Conservation (phyloP, 2,113 vertebrate species). For the Bolborhynchus lineola region DNA sequence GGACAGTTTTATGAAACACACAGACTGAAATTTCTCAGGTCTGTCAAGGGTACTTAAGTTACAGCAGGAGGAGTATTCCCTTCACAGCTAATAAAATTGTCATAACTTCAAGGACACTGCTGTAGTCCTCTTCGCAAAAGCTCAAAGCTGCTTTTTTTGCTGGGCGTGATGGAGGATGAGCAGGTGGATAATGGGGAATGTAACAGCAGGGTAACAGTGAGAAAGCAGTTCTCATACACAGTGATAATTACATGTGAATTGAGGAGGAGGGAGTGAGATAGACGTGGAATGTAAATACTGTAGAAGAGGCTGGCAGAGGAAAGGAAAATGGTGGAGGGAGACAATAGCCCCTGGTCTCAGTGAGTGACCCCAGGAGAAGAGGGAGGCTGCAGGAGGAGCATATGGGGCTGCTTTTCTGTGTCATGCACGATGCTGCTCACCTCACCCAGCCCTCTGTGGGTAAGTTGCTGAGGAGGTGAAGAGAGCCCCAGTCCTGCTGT, state of each 20-base stretch:
- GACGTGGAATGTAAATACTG: neutral
- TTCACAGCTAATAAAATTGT: neutral
- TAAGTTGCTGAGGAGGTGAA: neutral
- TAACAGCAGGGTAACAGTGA: neutral
- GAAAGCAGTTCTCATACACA: neutral
- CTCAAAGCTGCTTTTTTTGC: neutral
- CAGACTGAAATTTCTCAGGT: neutral
- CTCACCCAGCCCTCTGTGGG: neutral
- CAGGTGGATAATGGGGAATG: neutral
- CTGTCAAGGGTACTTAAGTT: neutral
- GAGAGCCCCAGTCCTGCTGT: neutral
- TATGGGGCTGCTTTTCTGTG: fast-evolving
- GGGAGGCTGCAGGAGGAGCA: neutral
- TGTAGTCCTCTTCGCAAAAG: neutral
- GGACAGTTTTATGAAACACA: neutral
- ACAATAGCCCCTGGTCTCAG: neutral
- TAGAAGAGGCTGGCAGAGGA: neutral
- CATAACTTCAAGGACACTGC: neutral
- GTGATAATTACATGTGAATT: neutral
- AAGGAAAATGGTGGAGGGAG: neutral
- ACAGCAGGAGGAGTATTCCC: neutral
- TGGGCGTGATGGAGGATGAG: neutral
- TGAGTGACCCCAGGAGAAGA: neutral
- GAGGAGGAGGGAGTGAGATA: neutral
- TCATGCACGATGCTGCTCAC: fast-evolving